Conservation (phyloP, 2,113 vertebrate genomes). For the Isurus oxyrinchus region DNA sequence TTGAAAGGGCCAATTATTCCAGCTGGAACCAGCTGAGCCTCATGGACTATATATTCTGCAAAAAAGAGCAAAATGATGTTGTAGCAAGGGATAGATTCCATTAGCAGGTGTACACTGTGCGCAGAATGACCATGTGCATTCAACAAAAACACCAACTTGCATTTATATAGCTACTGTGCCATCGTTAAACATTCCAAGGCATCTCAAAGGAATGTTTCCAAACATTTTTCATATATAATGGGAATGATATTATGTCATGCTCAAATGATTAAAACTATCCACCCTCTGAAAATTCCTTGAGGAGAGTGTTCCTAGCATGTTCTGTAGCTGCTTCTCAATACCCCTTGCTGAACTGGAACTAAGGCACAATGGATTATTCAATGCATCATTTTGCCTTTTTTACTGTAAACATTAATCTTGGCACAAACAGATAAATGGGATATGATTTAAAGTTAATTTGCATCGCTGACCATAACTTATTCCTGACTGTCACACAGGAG, state of each 20-base stretch:
- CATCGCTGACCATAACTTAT: neutral
- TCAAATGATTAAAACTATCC: neutral
- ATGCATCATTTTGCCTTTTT: neutral
- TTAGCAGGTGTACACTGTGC: neutral
- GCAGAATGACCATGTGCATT: too few relatives aligned
- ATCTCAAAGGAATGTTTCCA: neutral
- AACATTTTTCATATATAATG: neutral
- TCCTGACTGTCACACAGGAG: neutral
- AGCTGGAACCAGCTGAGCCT: neutral
- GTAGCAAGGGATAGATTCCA: neutral
- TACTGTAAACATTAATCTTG: neutral
- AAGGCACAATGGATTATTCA: neutral
- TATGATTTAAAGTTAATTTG: slow-evolving; percentile 29
- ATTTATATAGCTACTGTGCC: neutral
- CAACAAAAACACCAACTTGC: neutral
- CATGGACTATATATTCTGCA: neutral
- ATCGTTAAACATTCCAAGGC: neutral
- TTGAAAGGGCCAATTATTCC: neutral
- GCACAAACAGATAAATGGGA: slow-evolving; percentile 19
- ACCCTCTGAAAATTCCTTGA: neutral
- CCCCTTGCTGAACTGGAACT: neutral
- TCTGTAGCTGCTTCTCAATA: neutral
- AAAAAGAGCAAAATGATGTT: neutral
- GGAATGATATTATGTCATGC: neutral
- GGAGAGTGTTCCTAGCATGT: neutral